Evolutionary conservation across 2,888 invertebrate species (phyloP), one percentile per base, ranked within the genome.

Genomic region (Arrhopalites spinosus): DNA sequence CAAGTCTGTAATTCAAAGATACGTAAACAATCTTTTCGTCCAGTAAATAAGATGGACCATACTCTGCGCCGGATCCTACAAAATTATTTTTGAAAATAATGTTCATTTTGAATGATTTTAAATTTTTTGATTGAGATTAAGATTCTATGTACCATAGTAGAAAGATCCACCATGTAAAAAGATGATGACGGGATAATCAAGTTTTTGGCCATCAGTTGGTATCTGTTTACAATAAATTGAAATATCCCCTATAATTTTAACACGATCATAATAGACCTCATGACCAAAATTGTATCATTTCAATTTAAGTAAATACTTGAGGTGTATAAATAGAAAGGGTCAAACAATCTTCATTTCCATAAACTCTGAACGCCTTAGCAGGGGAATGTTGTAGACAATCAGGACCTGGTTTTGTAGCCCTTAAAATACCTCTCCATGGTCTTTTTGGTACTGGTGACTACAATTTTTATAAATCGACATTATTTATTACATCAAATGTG

Each of bases 91-190:
- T 13, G 5, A 59, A 59, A 2, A n/a, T 15, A 50, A 50, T 8
- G 3, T 50, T n/a, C 15, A n/a, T 50, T 2, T 15, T 3, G 15
- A 17, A 2, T 59, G 8, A 59, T 23, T 66, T 30, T 66, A 73
- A 13, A 53, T 50, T 15, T 20, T 23, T 45, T 73, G 66, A 17
- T 66, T n/a, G n/a, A n/a, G n/a, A n/a, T n/a, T n/a, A n/a, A n/a
- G n/a, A n/a, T n/a, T n/a, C n/a, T n/a, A n/a, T n/a, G n/a, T 50
- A 2, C 80, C 80, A 27, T 80, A 78, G 20, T 79, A 79, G 69
- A 75, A 81, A 0, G 78, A 76, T 20, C 81, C 81, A 13, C 81
- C 81, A 23, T 81, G 81, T 53, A 81, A 63, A 36, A 75, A 80
- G 0, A 81, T 66, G 20, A 78, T 77, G 3, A 78, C 78, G 0